Evolutionary conservation across 1,140 invertebrate genomes (phyloP), one percentile per base, ranked within the genome.

Genomic region (Dolichoris vasculosae): DNA sequence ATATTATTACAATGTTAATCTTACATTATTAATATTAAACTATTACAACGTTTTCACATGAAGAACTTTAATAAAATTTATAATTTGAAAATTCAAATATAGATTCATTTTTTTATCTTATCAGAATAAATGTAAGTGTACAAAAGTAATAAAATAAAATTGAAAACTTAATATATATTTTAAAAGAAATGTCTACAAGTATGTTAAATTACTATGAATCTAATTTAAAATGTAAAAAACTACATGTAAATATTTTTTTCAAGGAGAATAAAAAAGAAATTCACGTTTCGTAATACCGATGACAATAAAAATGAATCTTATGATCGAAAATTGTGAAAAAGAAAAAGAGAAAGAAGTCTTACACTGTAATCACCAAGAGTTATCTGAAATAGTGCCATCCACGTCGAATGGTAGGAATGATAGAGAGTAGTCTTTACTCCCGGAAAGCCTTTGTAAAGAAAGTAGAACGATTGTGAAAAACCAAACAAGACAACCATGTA

Each of bases 311-410:
- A 63, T 79, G 35, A 38, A 30, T 30, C 76, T 26, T 26, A 2
- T 59, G 23, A 59, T 59, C 2, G 20, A 59, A 59, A 59, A 59
- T 26, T 59, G 20, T 26, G 77, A 40, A 40, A 35, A 26, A 40
- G 38, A 63, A 35, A 32, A 38, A 38, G 26, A 85, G 30, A 30
- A 26, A 48, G 79, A 86, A 67, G 85, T 88, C 95, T 95, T 95
- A 99, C 99, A 94, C 98, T 98, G 93, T 99, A 99, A 94, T 99
- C 98, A 77, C 99, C 99, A 23, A 99, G 94, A 26, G 98, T 99
- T 90, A 99, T 99, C 92, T 99, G 98, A 93, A 99, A 99, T 11
- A 99, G 93, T 0, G 98, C 98, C 97, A 99, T 99, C 96, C 99
- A 98, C 0, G 99, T 99, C 79, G 96, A 97, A 1, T 96, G 95